Evolutionary conservation across 2,888 invertebrate species (phyloP).

Genomic region (Epinotia bilunana): DNA sequence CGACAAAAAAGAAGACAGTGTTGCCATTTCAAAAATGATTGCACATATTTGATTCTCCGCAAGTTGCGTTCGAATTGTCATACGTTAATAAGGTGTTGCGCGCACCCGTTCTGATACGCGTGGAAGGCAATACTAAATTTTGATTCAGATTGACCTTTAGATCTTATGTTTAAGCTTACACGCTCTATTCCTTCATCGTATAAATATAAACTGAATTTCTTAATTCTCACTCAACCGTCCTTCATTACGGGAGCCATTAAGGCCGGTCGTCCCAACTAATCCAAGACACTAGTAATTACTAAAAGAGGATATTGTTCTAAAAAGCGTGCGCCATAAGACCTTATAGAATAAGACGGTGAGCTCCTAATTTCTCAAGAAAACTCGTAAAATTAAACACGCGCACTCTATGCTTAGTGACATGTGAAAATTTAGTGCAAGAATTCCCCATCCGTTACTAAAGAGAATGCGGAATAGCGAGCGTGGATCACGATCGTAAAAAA

Average conservation of each 20-base stretch:
- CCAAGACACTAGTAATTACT: neutral
- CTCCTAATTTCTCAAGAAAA: slow-evolving; percentile 27
- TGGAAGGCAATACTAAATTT: neutral
- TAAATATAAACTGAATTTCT: neutral
- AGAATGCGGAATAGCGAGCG: slow-evolving; percentile 58
- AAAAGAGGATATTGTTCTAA: neutral
- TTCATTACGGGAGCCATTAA: neutral
- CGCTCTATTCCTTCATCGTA: neutral
- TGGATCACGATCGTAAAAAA: slow-evolving; percentile 55
- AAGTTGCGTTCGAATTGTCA: no score
- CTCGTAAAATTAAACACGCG: slow-evolving; percentile 46
- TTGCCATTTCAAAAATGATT: no score
- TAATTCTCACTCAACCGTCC: neutral
- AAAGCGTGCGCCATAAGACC: neutral
- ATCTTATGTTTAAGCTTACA: neutral
- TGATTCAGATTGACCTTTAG: neutral
- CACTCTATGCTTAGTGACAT: slow-evolving; percentile 58
- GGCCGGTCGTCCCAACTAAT: neutral
- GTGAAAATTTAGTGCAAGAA: slow-evolving; percentile 63
- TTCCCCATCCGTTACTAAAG: slow-evolving; percentile 57
- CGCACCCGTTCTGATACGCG: no score
- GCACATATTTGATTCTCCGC: no score
- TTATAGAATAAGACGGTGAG: neutral
- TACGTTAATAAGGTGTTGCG: no score
- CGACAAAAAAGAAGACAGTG: no score